Evolutionary conservation across 1,140 invertebrate genomes (phyloP).

Genomic region (Bradynema listronoti): DNA sequence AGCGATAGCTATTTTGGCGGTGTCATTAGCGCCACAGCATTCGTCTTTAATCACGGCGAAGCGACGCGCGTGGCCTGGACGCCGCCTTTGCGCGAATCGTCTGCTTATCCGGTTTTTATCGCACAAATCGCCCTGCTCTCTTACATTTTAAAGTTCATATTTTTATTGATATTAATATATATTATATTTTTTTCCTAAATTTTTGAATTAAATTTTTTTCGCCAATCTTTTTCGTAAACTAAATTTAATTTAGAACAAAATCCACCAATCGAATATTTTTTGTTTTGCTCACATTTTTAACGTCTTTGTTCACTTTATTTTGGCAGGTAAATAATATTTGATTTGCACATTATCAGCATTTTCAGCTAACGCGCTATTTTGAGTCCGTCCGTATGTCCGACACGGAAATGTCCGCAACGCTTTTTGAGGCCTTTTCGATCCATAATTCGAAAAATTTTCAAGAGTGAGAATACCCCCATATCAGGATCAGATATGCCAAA

Average conservation of each 20-base stretch:
- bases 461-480: too few relatives aligned
- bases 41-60: slow-evolving; percentile 74
- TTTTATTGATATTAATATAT: not conserved
- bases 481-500: too few relatives aligned
- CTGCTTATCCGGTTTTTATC: slow-evolving; percentile 69
- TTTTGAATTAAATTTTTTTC: not conserved
- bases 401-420: too few relatives aligned
- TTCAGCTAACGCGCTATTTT: too few relatives aligned
- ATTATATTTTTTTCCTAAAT: not conserved
- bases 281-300: slow-evolving; percentile 60
- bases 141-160: slow-evolving; percentile 58
- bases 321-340: slow-evolving; percentile 27
- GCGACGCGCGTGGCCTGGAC: slow-evolving; percentile 76
- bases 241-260: slow-evolving; percentile 66
- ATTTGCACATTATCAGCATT: slow-evolving; percentile 12
- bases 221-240: slow-evolving; percentile 7
- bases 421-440: too few relatives aligned
- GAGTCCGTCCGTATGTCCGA: too few relatives aligned
- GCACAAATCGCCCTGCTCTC: slow-evolving; percentile 61
- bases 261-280: slow-evolving; percentile 63
- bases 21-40: slow-evolving; percentile 66
- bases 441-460: too few relatives aligned
- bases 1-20: slow-evolving; percentile 69
- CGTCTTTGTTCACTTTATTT: slow-evolving; percentile 56
- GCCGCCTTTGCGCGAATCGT: slow-evolving; percentile 73